Percentiles rank a stretch among this genome's conserved stretches.
These are phyloP conservation scores for Aurelia aurita DNA, from an alignment of 30 jellyfish, hydroid and myxozoan species.

Conservation along the genomic window DNA sequence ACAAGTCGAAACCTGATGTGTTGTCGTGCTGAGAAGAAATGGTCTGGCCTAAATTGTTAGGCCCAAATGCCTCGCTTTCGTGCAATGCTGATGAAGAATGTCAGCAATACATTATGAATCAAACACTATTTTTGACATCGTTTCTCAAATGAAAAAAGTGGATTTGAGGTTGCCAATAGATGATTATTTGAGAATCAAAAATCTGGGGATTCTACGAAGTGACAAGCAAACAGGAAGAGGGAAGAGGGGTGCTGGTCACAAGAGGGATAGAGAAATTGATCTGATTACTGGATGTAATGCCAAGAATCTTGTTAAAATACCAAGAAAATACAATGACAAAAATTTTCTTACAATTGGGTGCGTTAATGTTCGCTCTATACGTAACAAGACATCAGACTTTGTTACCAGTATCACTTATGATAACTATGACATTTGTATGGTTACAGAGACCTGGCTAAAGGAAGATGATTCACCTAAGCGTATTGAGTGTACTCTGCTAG, in stretches of 20 bases:
- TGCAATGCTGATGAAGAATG: slow-evolving; percentile 35
- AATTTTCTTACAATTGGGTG: slow-evolving; percentile 26
- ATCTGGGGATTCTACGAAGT: slow-evolving; percentile 16
- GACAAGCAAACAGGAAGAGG: slow-evolving; percentile 14
- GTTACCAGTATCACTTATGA: slow-evolving; percentile 42
- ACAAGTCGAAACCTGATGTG: slow-evolving; percentile 36
- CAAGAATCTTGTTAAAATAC: slow-evolving; percentile 7
- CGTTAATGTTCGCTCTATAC: slow-evolving; percentile 42
- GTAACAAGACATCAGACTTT: slow-evolving; percentile 38
- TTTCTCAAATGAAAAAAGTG: slow-evolving; percentile 30
- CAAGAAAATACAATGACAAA: slow-evolving; percentile 30
- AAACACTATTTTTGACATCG: slow-evolving; percentile 23
- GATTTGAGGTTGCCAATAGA: slow-evolving; percentile 31
- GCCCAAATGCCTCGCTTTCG: slow-evolving; percentile 43
- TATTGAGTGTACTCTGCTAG: slow-evolving; percentile 37
- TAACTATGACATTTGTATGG: slow-evolving; percentile 41
- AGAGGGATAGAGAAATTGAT: slow-evolving; percentile 27
- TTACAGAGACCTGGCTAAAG: slow-evolving; percentile 65
- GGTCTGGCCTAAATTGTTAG: slow-evolving; percentile 48
- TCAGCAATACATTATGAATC: slow-evolving; percentile 24
- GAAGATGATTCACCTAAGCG: slow-evolving; percentile 42
- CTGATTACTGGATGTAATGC: slow-evolving; percentile 37
- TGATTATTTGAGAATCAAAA: slow-evolving; percentile 17
- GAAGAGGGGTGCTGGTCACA: slow-evolving; percentile 1
- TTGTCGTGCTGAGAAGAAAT: slow-evolving; percentile 23